Conservation (phyloP, 2,888 invertebrate species). For the Brachylomia viminalis region DNA sequence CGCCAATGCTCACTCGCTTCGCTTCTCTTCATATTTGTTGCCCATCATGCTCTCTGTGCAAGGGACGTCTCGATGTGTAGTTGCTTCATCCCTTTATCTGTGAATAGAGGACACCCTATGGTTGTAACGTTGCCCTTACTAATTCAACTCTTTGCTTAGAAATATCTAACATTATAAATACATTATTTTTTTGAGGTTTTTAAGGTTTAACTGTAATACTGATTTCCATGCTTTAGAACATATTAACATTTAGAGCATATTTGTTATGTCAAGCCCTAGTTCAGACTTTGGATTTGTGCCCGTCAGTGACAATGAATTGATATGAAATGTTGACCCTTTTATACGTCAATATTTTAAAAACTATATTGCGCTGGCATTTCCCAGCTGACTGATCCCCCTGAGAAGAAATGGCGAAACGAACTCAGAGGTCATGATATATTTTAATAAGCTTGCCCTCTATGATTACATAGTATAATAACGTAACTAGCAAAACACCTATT, state of each 20-base stretch:
- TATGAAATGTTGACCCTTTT: too few species aligned
- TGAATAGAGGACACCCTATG: conserved; percentile 62
- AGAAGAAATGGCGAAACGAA: too few species aligned
- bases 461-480: neutral
- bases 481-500: neutral
- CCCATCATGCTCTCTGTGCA: conserved; percentile 63
- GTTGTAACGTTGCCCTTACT: conserved; percentile 66
- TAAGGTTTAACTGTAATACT: neutral
- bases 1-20: conserved; percentile 77
- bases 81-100: conserved; percentile 67
- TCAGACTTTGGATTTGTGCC: neutral
- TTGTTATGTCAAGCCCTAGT: neutral
- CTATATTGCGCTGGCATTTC: too few species aligned
- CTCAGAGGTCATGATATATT: too few species aligned
- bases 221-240: neutral
- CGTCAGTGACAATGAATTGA: neutral
- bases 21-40: conserved; percentile 76
- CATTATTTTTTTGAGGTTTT: too few species aligned
- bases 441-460: neutral
- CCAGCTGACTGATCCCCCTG: too few species aligned
- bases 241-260: too few species aligned
- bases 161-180: conserved; percentile 22
- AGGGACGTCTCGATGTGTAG: conserved; percentile 69
- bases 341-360: too few species aligned
- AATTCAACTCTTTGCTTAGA: conserved; percentile 63